phyloP scores from a whole-genome alignment of 2,888 invertebrate species.

The Hydriomena furcata region DNA sequence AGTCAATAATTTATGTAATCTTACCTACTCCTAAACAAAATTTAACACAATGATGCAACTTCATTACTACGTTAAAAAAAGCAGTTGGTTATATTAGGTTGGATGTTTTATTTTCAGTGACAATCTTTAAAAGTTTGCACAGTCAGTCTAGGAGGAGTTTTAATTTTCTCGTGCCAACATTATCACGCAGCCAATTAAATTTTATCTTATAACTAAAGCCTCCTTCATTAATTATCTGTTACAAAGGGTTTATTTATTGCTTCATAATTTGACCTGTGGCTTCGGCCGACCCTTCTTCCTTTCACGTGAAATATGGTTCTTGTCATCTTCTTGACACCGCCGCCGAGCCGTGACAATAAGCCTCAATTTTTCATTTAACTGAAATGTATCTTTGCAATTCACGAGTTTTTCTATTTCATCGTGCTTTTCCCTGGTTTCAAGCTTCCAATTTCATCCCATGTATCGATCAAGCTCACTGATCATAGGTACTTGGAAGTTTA shows the following conservation, averaged over 20 bases:
- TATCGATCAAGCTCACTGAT: slow-evolving; percentile 28
- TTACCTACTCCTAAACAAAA: neutral
- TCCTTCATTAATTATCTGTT: slow-evolving; percentile 54
- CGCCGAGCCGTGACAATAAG: neutral
- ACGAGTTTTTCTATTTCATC: neutral
- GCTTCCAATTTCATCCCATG: slow-evolving; percentile 20
- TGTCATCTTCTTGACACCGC: slow-evolving; percentile 12
- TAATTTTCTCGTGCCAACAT: slow-evolving; percentile 60
- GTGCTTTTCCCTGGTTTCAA: slow-evolving; percentile 2
- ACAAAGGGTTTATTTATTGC: slow-evolving; percentile 51
- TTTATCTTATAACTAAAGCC: slow-evolving; percentile 50
- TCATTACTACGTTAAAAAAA: slow-evolving; percentile 5
- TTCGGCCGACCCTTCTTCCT: slow-evolving; percentile 14
- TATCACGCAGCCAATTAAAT: slow-evolving; percentile 67
- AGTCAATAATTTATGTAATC: too few relatives aligned
- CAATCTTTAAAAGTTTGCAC: slow-evolving; percentile 40
- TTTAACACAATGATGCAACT: neutral
- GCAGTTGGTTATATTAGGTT: slow-evolving; percentile 16
- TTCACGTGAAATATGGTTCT: slow-evolving; percentile 23
- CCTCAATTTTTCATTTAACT: slow-evolving; percentile 6
- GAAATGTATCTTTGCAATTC: neutral
- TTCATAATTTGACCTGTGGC: slow-evolving; percentile 41
- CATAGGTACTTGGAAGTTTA: slow-evolving; percentile 32
- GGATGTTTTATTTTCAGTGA: slow-evolving; percentile 33
- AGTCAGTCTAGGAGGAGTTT: slow-evolving; percentile 40